Percentiles rank a stretch among this genome's conserved stretches.
phyloP scores from a whole-genome alignment of 2,113 vertebrate species.

The Hemiscyllium ocellatum region DNA sequence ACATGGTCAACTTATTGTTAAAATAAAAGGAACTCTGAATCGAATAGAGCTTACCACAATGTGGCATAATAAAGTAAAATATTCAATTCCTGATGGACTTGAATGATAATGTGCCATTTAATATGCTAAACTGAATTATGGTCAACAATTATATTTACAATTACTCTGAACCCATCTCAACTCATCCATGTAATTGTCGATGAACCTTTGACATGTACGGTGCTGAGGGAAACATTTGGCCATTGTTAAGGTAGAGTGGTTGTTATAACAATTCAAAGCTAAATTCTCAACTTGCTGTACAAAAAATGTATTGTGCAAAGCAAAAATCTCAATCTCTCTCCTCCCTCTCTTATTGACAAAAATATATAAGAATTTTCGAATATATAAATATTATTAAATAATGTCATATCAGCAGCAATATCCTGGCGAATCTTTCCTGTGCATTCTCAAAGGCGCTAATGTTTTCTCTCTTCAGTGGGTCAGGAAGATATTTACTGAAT shows the following conservation, averaged over 20 bases:
- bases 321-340: too few species aligned
- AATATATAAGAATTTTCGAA: neutral
- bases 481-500: neutral
- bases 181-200: neutral
- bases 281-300: neutral
- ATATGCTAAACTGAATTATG: neutral
- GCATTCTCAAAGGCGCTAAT: neutral
- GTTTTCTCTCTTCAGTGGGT: neutral
- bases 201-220: neutral
- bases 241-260: neutral
- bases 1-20: neutral
- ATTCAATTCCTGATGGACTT: too few species aligned
- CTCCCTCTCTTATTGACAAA: too few species aligned
- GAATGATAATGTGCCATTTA: neutral
- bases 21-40: neutral
- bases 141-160: neutral
- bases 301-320: neutral
- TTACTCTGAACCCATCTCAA: neutral
- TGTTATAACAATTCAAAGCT: neutral
- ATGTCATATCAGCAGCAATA: neutral
- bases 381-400: neutral
- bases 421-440: neutral
- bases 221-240: neutral
- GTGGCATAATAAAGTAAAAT: neutral
- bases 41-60: neutral